Evolutionary conservation across 2,113 vertebrate genomes (phyloP), one percentile per base, ranked within the genome.

Genomic region (Erinaceus europaeus): DNA sequence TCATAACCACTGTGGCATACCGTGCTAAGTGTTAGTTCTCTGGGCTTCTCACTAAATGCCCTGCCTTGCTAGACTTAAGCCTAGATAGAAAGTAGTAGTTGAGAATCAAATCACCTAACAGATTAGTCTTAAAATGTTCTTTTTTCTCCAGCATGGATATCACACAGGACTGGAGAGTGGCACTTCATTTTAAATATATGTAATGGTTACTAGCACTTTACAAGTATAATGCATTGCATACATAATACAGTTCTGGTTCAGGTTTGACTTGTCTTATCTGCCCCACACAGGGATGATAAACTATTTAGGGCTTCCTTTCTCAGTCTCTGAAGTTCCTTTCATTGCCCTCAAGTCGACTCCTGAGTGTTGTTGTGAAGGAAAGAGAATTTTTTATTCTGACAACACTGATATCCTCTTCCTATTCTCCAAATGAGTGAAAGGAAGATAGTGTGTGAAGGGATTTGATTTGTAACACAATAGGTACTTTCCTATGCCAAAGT

Each of bases 341-440:
- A 94, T 84, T 89, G 68, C 84, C 94, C 88, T 91, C 92, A 84
- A 94, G 91, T 95, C 95, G 96, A 82, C 92, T 92, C 67, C 46
- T 86, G 92, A 87, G 90, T 95, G 48, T 14, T 78, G 40, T n/a
- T 67, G 32, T 86, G 93, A 84, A 96, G 92, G 53, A 90, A 90
- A 88, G 96, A 92, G n/a, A 96, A 94, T 88, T 93, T 95, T 95
- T 97, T 94, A 94, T 96, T 96, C 91, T 97, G 94, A 96, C 94
- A 96, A 93, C 75, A 86, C 69, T 93, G 88, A 95, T 94, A 96
- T 90, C 78, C 88, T 95, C 91, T 93, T 89, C 83, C 91, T 87
- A 94, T 95, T 95, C 90, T 93, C 84, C 88, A 79, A 91, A 92
- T 81, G 89, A 96, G 68, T 90, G 95, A 97, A 96, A 92, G 67